A percentile compares a stretch with the other conserved stretches of the same genome.
Evolutionary conservation across 2,888 invertebrate genomes (phyloP).

Genomic region (Polia nebulosa): DNA sequence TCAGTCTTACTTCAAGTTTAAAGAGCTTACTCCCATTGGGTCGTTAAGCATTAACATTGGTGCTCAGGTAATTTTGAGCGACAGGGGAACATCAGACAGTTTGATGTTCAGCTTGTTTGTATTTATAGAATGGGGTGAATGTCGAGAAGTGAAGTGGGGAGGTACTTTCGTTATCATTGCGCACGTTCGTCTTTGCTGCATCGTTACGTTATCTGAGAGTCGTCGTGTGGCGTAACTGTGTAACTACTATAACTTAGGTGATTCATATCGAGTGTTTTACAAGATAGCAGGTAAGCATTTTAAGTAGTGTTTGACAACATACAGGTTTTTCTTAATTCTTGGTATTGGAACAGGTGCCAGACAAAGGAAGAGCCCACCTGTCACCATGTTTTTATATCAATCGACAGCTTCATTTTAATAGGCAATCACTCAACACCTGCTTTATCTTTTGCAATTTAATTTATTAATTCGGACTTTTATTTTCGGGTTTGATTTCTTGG

Average conservation of each 20-base stretch:
- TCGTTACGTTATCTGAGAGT: constrained; percentile 45
- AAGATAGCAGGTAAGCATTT: background rate
- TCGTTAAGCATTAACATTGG: constrained; percentile 57
- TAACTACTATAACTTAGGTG: constrained; percentile 23
- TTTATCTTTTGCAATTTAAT: background rate
- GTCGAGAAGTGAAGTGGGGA: constrained; percentile 19
- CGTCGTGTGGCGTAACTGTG: constrained; percentile 22
- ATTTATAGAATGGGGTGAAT: constrained; percentile 33
- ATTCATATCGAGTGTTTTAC: constrained; percentile 25
- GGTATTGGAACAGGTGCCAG: constrained; percentile 16
- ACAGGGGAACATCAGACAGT: constrained; percentile 46
- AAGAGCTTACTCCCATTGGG: constrained; percentile 58
- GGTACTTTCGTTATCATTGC: constrained; percentile 36
- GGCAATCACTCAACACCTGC: constrained; percentile 13
- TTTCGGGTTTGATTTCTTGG: background rate
- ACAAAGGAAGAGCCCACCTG: constrained; percentile 13
- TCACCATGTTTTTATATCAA: constrained; percentile 5
- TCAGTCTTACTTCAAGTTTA: constrained; percentile 45
- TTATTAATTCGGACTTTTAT: no score
- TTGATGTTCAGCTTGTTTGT: constrained; percentile 38
- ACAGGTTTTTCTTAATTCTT: background rate
- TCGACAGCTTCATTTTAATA: constrained; percentile 23
- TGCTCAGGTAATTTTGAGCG: constrained; percentile 54
- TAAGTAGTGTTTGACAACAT: background rate
- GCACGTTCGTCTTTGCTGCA: constrained; percentile 28